Conservation (phyloP, 35 echinoderm and acorn worm genomes). For the Heliocidaris tuberculata region DNA sequence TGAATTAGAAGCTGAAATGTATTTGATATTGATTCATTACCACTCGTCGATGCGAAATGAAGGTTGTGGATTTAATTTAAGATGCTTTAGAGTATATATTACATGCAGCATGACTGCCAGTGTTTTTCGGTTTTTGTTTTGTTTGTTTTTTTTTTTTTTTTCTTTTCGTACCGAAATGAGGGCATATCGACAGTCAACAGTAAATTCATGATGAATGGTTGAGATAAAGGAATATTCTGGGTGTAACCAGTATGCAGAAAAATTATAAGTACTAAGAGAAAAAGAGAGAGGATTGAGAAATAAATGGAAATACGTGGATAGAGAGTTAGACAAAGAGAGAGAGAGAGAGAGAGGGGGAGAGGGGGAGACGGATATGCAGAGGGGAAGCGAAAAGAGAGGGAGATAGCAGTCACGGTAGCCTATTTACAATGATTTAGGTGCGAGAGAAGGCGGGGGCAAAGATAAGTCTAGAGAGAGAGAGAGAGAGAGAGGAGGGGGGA, state of each 20-base stretch:
- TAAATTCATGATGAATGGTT: too few relatives aligned
- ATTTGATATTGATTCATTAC: background rate
- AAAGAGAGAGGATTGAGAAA: background rate
- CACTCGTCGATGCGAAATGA: background rate
- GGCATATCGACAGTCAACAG: too few relatives aligned
- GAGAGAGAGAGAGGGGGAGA: background rate
- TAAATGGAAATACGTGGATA: too few relatives aligned
- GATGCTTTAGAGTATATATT: background rate
- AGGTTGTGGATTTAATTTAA: background rate
- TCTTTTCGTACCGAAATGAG: too few relatives aligned
- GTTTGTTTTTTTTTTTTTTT: too few relatives aligned
- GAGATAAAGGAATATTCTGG: too few relatives aligned
- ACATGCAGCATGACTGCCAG: background rate
- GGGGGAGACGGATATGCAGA: too few relatives aligned
- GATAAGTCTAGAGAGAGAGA: too few relatives aligned
- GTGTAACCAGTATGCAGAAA: background rate
- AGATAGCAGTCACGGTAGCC: background rate
- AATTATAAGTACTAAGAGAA: too few relatives aligned
- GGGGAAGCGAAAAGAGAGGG: background rate
- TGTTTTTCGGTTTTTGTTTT: too few relatives aligned
- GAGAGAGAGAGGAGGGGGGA: too few relatives aligned
- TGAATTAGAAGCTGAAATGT: background rate
- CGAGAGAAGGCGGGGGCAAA: background rate
- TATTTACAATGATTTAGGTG: background rate
- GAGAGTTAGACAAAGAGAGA: background rate